phyloP scores from a whole-genome alignment of 2,113 vertebrate genomes.

The Tachysurus fulvidraco region DNA sequence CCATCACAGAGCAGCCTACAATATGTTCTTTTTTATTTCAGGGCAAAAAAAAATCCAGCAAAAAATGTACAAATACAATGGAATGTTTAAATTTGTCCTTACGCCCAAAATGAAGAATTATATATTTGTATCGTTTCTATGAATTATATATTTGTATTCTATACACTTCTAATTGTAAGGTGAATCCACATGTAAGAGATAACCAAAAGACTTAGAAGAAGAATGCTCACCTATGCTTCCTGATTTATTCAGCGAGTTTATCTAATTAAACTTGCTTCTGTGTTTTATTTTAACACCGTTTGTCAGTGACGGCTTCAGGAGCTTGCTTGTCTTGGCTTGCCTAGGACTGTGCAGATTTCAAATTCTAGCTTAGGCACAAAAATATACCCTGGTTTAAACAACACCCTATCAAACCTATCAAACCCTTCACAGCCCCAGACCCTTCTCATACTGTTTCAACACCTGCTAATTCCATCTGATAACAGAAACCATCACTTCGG shows the following conservation, averaged over 20 bases:
- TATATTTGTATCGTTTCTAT: background rate
- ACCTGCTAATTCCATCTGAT: constrained; percentile 22
- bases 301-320: constrained; percentile 9
- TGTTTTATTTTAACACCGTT: constrained; percentile 23
- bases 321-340: constrained; percentile 37
- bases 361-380: constrained; percentile 31
- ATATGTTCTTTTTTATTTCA: background rate
- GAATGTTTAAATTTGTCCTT: background rate
- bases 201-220: background rate
- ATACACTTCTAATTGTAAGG: too few relatives aligned
- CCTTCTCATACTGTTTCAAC: constrained; percentile 26
- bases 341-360: constrained; percentile 18
- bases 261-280: constrained; percentile 12
- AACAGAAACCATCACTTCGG: constrained; percentile 11
- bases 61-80: background rate
- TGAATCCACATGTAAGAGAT: constrained; percentile 11
- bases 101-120: background rate
- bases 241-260: background rate
- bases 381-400: constrained; percentile 28
- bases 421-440: constrained; percentile 19
- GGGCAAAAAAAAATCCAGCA: background rate
- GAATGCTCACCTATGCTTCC: background rate
- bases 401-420: background rate
- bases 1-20: constrained; percentile 3
- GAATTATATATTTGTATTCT: constrained; percentile 4